Conservation (phyloP, 2,797 vertebrate genomes). For the Thamnophis elegans region DNA sequence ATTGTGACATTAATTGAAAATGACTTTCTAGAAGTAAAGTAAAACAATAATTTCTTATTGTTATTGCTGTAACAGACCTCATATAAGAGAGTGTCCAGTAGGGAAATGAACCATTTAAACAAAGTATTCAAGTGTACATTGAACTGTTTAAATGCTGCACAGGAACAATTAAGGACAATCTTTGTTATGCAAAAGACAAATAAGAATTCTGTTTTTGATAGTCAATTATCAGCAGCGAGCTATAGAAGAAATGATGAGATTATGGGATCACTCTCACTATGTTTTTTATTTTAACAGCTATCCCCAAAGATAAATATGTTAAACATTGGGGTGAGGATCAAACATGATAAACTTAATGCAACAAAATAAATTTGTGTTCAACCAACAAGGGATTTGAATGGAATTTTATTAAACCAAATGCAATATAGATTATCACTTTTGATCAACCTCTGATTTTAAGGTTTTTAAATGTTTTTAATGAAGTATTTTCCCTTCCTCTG, state of each 20-base stretch:
- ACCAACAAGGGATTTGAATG: background rate
- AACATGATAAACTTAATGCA: background rate
- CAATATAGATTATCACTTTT: background rate
- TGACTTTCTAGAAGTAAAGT: constrained; percentile 60
- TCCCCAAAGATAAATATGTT: background rate
- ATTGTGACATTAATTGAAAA: constrained; percentile 76
- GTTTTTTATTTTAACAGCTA: background rate
- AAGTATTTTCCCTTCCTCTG: background rate
- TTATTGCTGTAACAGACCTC: constrained; percentile 71
- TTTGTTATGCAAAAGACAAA: constrained; percentile 36
- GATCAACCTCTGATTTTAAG: background rate
- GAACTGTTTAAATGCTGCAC: constrained; percentile 59
- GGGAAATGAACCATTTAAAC: constrained; percentile 66
- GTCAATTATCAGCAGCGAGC: background rate
- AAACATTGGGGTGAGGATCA: background rate
- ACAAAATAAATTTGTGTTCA: background rate
- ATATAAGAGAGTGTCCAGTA: constrained; percentile 64
- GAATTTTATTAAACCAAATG: background rate
- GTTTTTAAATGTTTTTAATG: background rate
- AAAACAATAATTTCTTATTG: constrained; percentile 75
- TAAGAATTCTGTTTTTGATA: background rate
- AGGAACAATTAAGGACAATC: constrained; percentile 41
- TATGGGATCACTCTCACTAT: background rate
- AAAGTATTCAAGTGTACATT: constrained; percentile 62
- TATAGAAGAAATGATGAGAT: background rate